Evolutionary conservation across 2,888 invertebrate genomes (phyloP).

Genomic region (Calliopum simillimum): DNA sequence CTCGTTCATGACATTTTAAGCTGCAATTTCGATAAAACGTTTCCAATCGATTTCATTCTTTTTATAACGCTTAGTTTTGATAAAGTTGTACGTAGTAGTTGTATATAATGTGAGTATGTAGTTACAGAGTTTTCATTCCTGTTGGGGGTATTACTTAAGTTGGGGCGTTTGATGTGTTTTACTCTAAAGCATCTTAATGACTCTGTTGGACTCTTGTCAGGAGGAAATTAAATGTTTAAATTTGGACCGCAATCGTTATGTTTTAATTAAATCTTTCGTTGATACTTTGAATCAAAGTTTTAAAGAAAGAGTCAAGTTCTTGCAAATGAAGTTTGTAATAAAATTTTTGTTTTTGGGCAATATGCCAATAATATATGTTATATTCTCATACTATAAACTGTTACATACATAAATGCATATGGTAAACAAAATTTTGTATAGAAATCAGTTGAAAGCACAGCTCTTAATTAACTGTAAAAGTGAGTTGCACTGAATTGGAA

Average conservation of each 20-base stretch:
- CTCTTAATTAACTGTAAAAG: slow-evolving; percentile 56
- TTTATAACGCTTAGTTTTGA: slow-evolving; percentile 27
- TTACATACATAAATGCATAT: not conserved
- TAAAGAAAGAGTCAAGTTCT: too few species aligned
- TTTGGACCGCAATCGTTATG: too few species aligned
- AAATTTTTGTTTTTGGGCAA: too few species aligned
- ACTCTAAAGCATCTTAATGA: not conserved
- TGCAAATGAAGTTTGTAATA: too few species aligned
- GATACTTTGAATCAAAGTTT: too few species aligned
- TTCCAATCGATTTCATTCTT: slow-evolving; percentile 58
- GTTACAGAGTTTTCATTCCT: not conserved
- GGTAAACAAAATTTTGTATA: not conserved
- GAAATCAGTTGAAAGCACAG: slow-evolving; percentile 22
- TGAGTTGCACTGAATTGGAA: slow-evolving; percentile 58
- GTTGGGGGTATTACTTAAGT: not conserved
- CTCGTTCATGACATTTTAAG: slow-evolving; percentile 57
- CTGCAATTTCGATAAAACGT: slow-evolving; percentile 60
- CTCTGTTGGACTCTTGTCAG: not conserved
- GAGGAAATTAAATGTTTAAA: too few species aligned
- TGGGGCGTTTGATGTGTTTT: not conserved
- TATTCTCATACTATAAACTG: not conserved
- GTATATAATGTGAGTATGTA: not conserved
- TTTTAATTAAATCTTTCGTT: too few species aligned
- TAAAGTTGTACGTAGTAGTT: not conserved
- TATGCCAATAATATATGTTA: not conserved